Evolutionary conservation across 2,797 vertebrate species (phyloP).

Genomic region (Dendrocincla tyrannina): DNA sequence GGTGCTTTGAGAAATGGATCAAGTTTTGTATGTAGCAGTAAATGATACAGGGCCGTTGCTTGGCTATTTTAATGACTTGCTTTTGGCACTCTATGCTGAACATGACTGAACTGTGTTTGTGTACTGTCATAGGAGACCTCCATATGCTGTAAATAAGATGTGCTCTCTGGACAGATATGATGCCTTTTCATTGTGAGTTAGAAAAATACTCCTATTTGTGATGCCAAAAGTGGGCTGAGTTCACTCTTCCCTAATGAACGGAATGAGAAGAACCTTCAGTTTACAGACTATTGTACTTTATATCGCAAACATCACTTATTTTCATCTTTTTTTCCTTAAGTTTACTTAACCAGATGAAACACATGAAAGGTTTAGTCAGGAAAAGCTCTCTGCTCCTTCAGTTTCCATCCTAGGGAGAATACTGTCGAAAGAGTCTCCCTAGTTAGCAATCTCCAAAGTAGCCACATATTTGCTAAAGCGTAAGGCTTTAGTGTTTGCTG

Average conservation of each 20-base stretch:
- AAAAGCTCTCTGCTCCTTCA: neutral
- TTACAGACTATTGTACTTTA: neutral
- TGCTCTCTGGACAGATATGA: neutral
- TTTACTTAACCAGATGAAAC: neutral
- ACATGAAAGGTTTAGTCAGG: neutral
- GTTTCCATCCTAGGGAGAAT: neutral
- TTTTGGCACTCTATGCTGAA: neutral
- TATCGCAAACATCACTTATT: neutral
- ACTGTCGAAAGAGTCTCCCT: neutral
- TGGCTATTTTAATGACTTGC: neutral
- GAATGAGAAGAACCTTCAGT: neutral
- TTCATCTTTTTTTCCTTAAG: neutral
- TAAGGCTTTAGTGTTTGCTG: neutral
- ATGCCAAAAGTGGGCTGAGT: constrained; percentile 55
- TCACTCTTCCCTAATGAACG: neutral
- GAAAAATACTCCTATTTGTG: neutral
- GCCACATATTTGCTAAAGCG: neutral
- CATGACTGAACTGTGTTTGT: neutral
- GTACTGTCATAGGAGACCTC: neutral
- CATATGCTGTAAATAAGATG: neutral
- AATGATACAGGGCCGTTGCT: neutral
- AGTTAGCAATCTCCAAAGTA: neutral
- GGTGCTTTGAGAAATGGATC: neutral
- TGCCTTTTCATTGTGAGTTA: constrained; percentile 24
- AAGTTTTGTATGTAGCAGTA: neutral